Conservation (phyloP, 2,113 vertebrate species). For the Alouatta palliata region DNA sequence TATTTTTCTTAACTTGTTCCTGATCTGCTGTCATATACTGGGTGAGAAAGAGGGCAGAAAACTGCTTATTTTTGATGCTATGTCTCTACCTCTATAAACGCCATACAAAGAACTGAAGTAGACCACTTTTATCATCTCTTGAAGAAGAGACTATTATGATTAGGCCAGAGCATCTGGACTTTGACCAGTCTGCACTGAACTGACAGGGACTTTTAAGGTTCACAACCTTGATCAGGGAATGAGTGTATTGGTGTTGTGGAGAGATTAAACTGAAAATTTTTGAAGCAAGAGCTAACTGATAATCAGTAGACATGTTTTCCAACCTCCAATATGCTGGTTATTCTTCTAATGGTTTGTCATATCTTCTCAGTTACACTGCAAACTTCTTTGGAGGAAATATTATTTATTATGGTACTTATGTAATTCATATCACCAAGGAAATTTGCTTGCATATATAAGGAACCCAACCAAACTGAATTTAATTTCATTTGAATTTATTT, state of each 20-base stretch:
- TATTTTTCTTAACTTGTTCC: neutral
- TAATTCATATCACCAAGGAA: neutral
- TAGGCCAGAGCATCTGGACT: neutral
- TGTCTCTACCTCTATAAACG: neutral
- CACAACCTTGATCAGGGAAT: neutral
- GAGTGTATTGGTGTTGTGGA: accelerated
- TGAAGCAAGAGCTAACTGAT: neutral
- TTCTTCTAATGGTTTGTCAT: neutral
- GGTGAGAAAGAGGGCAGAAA: neutral
- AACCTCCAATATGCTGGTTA: neutral
- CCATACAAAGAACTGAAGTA: neutral
- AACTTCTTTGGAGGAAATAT: neutral
- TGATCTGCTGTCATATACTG: neutral
- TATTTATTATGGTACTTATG: neutral
- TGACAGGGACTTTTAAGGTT: neutral
- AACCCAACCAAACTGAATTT: neutral
- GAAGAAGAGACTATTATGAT: neutral
- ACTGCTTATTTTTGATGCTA: neutral
- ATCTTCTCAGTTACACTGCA: neutral
- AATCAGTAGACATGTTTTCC: neutral
- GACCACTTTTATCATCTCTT: neutral
- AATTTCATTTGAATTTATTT: neutral
- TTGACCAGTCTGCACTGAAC: no score
- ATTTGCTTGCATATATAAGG: neutral
- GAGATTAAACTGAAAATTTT: neutral